Evolutionary conservation across 2,888 invertebrate genomes (phyloP).

Genomic region (Brachylomia viminalis): DNA sequence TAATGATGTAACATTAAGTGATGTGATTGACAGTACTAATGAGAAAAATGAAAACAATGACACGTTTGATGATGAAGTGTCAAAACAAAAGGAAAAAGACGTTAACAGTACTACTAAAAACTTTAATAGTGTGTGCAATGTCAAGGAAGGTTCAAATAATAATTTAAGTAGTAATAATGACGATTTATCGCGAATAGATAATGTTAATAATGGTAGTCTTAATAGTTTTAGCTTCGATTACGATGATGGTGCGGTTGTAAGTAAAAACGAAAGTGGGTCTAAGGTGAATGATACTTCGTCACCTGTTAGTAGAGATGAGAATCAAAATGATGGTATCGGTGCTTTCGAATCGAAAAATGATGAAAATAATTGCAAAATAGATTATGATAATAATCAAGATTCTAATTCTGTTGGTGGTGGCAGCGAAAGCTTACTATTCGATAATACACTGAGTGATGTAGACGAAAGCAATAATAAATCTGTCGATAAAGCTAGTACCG

Average conservation of each 20-base stretch:
- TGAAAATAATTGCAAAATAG: neutral
- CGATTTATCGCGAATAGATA: conserved; percentile 1
- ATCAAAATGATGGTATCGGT: conserved; percentile 13
- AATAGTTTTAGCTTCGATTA: conserved; percentile 35
- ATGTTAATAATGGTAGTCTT: conserved; percentile 44
- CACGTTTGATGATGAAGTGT: neutral
- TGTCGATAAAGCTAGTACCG: conserved; percentile 16
- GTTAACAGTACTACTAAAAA: conserved; percentile 7
- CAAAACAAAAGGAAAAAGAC: conserved; percentile 11
- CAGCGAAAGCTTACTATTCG: conserved; percentile 37
- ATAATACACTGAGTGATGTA: conserved; percentile 9
- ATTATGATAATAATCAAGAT: conserved; percentile 38
- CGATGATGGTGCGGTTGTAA: neutral
- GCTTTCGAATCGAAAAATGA: neutral
- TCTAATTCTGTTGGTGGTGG: conserved; percentile 26
- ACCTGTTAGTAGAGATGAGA: neutral
- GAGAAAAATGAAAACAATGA: neutral
- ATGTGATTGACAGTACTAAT: neutral
- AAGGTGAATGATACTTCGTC: neutral
- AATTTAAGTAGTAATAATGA: conserved; percentile 32
- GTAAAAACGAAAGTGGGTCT: neutral
- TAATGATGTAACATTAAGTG: conserved; percentile 13
- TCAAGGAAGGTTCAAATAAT: conserved; percentile 49
- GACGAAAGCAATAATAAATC: neutral
- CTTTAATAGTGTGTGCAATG: conserved; percentile 23